Base-by-base conservation (phyloP, 1,140 invertebrate species). In the Elymnias hypermnestra region DNA sequence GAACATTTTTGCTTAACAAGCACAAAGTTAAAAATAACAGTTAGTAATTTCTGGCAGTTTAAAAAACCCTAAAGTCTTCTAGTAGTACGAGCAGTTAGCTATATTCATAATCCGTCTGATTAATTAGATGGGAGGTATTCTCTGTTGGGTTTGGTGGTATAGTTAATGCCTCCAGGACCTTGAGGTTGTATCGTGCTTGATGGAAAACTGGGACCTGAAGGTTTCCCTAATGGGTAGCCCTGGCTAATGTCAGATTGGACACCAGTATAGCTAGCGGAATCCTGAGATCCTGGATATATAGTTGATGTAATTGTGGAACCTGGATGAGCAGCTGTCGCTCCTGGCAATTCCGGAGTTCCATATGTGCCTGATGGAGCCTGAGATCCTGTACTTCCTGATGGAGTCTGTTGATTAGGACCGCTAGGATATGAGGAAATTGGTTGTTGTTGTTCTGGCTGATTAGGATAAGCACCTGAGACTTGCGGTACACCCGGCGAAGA, bases 61-160 rank as follows among this genome's bases (percentile, higher is more conserved):
- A 39, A 7, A 52, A n/a, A 29, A 17, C 31, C 19, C 10, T 23
- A 44, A 57, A 68, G 55, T 57, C 49, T 57, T 57, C 47, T 48
- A 50, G 22, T 46, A 35, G 7, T 37, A n/a, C n/a, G n/a, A n/a
- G n/a, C n/a, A n/a, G n/a, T 45, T 29, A 40, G 47, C 13, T 46
- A 41, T 42, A 26, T 17, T 13, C 31, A 6, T 21, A 15, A 13
- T 26, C 28, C 13, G 5, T 48, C 6, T 23, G 0, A 31, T 78
- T 53, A 83, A 57, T 84, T 78, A 18, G 89, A 87, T 19, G 89
- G 89, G 38, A 90, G 72, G 56, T 90, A 90, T 76, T 89, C 88
- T 83, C 89, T 83, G 47, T 87, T 86, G 0, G 88, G 88, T 64
- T 78, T 67, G 18, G 84, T 53, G 26, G 54, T 59, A 39, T 58